These are phyloP conservation scores for Cuniculus paca DNA, from an alignment of 2,797 vertebrate genomes.

Conservation along the genomic window DNA sequence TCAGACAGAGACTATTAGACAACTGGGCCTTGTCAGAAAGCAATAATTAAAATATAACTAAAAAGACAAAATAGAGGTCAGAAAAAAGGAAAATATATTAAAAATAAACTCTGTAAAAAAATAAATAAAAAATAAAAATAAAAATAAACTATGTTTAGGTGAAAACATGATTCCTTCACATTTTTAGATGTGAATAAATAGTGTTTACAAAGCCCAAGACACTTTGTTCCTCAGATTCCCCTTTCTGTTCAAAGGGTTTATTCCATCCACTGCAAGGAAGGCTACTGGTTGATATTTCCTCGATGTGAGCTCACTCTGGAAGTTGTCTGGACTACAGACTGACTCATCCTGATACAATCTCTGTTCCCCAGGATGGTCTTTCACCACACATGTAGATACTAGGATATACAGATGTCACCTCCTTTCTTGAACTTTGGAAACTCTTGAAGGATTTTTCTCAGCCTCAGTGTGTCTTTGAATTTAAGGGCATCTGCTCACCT, in stretches of 20 bases:
- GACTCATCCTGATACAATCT: not conserved
- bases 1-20: not conserved
- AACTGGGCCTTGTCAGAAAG: not conserved
- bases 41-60: not conserved
- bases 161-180: accelerated
- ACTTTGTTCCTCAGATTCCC: accelerated
- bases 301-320: not conserved
- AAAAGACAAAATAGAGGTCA: not conserved
- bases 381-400: not conserved
- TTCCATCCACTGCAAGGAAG: not conserved
- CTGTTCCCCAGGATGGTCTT: not conserved
- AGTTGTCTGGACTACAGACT: not conserved
- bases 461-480: not conserved
- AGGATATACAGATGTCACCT: not conserved
- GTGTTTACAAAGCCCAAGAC: not conserved
- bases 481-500: not conserved
- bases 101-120: not conserved
- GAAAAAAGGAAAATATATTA: not conserved
- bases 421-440: not conserved
- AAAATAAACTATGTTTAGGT: no score
- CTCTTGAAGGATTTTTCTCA: not conserved
- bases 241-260: not conserved
- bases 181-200: not conserved
- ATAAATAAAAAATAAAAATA: no score
- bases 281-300: not conserved